Percentiles rank a stretch among this genome's conserved stretches.
phyloP scores from a whole-genome alignment of 2,888 invertebrate species.

The Congeria kusceri region DNA sequence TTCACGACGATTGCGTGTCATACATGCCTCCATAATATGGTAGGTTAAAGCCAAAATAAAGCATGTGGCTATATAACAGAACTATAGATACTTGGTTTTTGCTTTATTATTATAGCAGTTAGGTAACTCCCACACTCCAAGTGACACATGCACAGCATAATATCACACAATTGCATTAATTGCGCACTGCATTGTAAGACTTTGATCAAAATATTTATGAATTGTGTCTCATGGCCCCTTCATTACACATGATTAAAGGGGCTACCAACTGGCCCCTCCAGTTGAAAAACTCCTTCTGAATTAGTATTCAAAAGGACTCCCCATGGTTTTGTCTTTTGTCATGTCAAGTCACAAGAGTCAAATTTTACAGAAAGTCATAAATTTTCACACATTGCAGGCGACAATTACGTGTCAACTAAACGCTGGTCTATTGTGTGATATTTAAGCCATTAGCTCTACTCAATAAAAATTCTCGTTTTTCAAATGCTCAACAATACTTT shows the following conservation, averaged over 20 bases:
- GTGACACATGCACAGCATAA: not conserved
- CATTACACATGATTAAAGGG: conserved; percentile 43
- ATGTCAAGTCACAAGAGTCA: conserved; percentile 19
- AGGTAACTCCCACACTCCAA: no score
- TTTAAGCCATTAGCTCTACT: conserved; percentile 55
- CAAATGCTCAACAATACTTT: conserved; percentile 51
- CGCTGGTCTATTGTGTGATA: conserved; percentile 32
- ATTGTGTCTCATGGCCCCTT: not conserved
- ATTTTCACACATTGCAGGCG: conserved; percentile 34
- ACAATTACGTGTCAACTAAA: conserved; percentile 33
- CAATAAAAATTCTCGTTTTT: conserved; percentile 58
- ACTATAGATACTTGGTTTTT: no score
- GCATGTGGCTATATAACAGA: no score
- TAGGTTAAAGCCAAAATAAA: no score
- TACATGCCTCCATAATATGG: no score
- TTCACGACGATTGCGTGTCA: no score
- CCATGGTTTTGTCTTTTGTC: conserved; percentile 22
- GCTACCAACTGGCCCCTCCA: not conserved
- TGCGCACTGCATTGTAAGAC: not conserved
- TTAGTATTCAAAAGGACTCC: conserved; percentile 8
- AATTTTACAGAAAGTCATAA: conserved; percentile 38
- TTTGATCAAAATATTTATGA: not conserved
- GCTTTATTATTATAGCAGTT: no score
- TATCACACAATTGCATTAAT: conserved; percentile 1
- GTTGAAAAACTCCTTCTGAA: not conserved